A percentile compares a stretch with the other conserved stretches of the same genome.
Evolutionary conservation across 2,113 vertebrate genomes (phyloP).

Genomic region (Otus sunia): DNA sequence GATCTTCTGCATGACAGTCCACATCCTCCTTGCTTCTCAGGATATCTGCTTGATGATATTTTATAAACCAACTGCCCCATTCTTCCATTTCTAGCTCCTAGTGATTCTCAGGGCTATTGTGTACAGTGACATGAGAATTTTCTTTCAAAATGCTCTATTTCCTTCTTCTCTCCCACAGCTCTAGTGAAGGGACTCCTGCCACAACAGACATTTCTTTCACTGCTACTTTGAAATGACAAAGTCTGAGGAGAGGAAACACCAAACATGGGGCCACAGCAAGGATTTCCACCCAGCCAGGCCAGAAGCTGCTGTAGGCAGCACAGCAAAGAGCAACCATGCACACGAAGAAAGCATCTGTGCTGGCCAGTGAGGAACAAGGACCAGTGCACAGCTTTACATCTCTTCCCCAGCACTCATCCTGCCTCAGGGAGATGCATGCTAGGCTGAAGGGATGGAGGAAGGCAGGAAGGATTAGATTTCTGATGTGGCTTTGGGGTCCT

Average conservation of each 20-base stretch:
- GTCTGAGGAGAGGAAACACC: background rate
- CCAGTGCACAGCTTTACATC: no score
- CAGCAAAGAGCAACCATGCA: accelerated
- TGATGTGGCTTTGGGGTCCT: background rate
- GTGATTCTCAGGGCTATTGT: background rate
- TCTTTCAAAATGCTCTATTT: background rate
- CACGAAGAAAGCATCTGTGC: background rate
- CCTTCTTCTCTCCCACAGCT: background rate
- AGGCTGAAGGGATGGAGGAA: background rate
- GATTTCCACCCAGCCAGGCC: background rate
- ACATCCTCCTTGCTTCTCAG: background rate
- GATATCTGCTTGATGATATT: background rate
- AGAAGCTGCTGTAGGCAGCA: background rate
- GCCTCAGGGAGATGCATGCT: background rate
- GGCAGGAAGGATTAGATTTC: background rate
- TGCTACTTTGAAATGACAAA: background rate
- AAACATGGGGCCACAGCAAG: background rate
- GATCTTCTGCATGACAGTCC: background rate
- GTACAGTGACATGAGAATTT: background rate
- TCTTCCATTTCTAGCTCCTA: background rate
- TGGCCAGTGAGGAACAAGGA: background rate
- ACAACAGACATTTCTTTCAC: background rate
- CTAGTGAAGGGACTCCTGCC: background rate
- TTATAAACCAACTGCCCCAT: background rate
- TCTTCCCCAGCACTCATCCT: background rate